Conservation (phyloP, 2,113 vertebrate species). For the Nicator chloris region DNA sequence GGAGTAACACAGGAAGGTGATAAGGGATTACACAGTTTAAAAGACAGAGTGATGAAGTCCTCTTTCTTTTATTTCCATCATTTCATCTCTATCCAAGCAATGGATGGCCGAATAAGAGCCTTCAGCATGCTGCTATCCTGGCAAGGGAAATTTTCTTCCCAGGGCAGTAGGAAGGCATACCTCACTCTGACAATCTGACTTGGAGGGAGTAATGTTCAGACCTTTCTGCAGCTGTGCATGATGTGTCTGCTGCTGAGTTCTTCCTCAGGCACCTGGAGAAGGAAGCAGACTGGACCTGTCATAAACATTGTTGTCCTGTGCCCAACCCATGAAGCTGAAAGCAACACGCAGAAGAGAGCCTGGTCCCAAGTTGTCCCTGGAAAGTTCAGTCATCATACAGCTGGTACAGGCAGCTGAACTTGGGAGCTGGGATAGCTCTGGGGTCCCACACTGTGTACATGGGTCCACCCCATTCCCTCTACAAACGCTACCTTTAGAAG, state of each 20-base stretch:
- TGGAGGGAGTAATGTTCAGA: neutral
- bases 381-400: fast-evolving
- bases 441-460: too few species aligned
- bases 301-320: neutral
- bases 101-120: fast-evolving
- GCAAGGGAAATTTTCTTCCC: neutral
- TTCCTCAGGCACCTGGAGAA: neutral
- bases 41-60: neutral
- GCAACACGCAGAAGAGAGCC: neutral
- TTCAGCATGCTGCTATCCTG: neutral
- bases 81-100: neutral
- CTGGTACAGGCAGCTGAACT: neutral
- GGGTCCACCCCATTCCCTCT: neutral
- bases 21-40: neutral
- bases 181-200: neutral
- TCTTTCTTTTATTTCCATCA: neutral
- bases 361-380: fast-evolving
- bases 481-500: neutral
- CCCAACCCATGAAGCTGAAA: fast-evolving
- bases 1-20: neutral
- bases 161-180: neutral
- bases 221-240: neutral
- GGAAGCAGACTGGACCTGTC: neutral
- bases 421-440: neutral
- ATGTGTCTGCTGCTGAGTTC: neutral